phyloP scores from a whole-genome alignment of 2,797 vertebrate species.

The Novumbra hubbsi region DNA sequence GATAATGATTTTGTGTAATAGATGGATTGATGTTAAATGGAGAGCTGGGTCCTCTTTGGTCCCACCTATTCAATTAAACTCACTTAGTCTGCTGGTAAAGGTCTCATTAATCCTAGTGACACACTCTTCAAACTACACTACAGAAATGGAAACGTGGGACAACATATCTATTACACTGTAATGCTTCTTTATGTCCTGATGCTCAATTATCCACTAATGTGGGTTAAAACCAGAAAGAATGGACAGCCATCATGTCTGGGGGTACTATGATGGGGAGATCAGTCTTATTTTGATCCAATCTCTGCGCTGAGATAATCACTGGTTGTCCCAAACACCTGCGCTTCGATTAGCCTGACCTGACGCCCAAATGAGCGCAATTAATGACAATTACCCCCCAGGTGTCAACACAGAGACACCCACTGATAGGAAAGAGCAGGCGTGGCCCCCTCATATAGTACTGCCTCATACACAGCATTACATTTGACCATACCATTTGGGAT shows the following conservation, averaged over 20 bases:
- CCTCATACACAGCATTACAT: neutral
- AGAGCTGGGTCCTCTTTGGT: slow-evolving; percentile 37
- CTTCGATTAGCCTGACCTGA: slow-evolving; percentile 77
- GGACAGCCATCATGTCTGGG: slow-evolving; percentile 61
- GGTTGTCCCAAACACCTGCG: slow-evolving; percentile 82
- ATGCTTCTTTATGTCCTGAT: slow-evolving; percentile 27
- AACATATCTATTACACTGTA: slow-evolving; percentile 54
- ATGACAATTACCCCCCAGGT: slow-evolving; percentile 85
- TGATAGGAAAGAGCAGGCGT: slow-evolving; percentile 64
- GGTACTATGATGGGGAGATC: slow-evolving; percentile 66
- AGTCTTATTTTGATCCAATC: slow-evolving; percentile 60
- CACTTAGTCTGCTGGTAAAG: slow-evolving; percentile 45
- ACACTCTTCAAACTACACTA: slow-evolving; percentile 18
- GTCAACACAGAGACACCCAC: slow-evolving; percentile 80
- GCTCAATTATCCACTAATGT: slow-evolving; percentile 73
- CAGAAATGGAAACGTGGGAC: slow-evolving; percentile 60
- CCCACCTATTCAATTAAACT: slow-evolving; percentile 57
- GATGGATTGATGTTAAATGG: slow-evolving; percentile 45
- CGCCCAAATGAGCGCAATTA: slow-evolving; percentile 83
- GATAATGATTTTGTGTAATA: slow-evolving; percentile 48
- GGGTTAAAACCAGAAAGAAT: slow-evolving; percentile 75
- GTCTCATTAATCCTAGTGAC: slow-evolving; percentile 54
- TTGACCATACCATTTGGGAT: neutral
- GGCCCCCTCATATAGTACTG: neutral
- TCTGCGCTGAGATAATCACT: slow-evolving; percentile 71